Evolutionary conservation across 2,797 vertebrate genomes (phyloP), one percentile per base, ranked within the genome.

Genomic region (Hoplostethus atlanticus): DNA sequence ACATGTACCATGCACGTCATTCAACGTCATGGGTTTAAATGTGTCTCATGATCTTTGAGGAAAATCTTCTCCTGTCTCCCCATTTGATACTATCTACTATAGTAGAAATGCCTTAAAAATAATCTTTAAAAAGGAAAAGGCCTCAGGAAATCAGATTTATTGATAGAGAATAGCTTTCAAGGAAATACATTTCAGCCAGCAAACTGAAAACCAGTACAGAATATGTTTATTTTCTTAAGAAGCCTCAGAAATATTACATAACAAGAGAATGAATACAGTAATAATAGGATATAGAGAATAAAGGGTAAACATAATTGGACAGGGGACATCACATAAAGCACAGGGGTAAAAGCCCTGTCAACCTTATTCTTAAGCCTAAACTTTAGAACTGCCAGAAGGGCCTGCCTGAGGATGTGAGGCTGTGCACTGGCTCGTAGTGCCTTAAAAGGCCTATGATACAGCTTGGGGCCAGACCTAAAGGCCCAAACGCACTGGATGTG

Each of bases 31-130:
- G 36, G 36, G 30, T 48, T 60, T 30, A 73, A 64, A 47, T 52
- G 28, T 28, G 42, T 31, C 54, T 68, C 52, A n/a, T 68, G 55
- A 79, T 62, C 79, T 73, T 68, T 68, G 6, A 80, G 21, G 44
- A n/a, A 59, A 36, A 67, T 78, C 81, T 12, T 42, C 8, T 9
- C 40, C 40, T 68, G 21, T 52, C 62, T 73, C 25, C 48, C 31
- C 53, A 5, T 6, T 48, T 2, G 16, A 11, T 15, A 30, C 2
- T 54, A 54, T 10, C 6, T 15, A 28, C 16, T 15, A 54, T 13
- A 16, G 28, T 28, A 13, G 4, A 30, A 30, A 31, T 12, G 1
- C 10, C 52, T 15, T 31, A 7, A 21, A 16, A 16, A 57, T 57
- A 44, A 61, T 44, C 21, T 15, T 13, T 13, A 13, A 15, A 28